Evolutionary conservation across 2,888 invertebrate species (phyloP), one percentile per base, ranked within the genome.

Genomic region (Platycnemis pennipes): DNA sequence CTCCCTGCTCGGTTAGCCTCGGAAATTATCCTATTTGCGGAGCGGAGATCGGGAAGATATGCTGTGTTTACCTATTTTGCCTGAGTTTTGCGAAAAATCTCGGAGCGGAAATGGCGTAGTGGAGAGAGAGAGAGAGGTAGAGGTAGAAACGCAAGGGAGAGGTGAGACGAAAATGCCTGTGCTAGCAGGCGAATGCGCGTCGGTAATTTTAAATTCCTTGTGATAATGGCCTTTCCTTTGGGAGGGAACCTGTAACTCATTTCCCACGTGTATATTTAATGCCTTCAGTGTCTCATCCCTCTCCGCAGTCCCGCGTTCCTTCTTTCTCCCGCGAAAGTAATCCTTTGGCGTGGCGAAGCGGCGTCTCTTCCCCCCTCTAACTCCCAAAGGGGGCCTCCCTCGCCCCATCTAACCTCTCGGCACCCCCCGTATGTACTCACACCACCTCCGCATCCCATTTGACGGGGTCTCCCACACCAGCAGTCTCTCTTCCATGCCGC

Each of bases 111-210:
- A 11, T 37, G 37, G 7, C 8, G 37, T 0, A 11, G 37, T 8
- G 13, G n/a, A 31, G 94, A 94, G 94, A 37, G 53, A 94, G 86
- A 94, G 77, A 46, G 88, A 85, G 42, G 49, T 31, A 46, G 77
- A 53, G 94, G 94, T 77, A 95, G 77, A 94, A 77, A 89, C 31
- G 63, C n/a, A 42, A 94, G 49, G 49, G 63, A n/a, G n/a, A n/a
- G n/a, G n/a, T n/a, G n/a, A n/a, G n/a, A n/a, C n/a, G n/a, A n/a
- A n/a, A n/a, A n/a, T n/a, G n/a, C n/a, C n/a, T n/a, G n/a, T 11
- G 86, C 44, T 45, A 31, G 69, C 94, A 94, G 94, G 85, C 94
- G 95, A 95, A 94, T 94, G 94, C 88, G 44, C n/a, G 91, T 63
- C 44, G 56, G 56, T 91, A 63, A 91, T 91, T 91, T 63, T 44